A percentile compares a stretch with the other conserved stretches of the same genome.
Evolutionary conservation across 2,888 invertebrate species (phyloP).

Genomic region (Sthenelais limicola): DNA sequence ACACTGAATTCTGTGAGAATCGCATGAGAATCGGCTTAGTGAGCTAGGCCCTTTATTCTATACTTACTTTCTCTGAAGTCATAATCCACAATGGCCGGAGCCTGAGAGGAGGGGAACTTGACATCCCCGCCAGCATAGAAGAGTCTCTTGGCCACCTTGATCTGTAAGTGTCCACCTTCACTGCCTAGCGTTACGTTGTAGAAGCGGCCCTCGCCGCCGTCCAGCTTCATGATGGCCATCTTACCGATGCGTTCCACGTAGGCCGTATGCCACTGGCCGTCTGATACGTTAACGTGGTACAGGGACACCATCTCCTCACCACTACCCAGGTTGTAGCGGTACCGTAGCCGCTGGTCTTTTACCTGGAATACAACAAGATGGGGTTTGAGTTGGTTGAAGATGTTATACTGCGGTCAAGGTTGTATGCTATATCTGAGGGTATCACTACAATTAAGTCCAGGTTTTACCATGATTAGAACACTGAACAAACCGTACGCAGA

Average conservation of each 20-base stretch:
- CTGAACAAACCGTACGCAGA: no score
- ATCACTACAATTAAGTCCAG: no score
- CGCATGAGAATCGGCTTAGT: no score
- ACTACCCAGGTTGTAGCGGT: slow-evolving; percentile 94
- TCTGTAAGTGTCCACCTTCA: slow-evolving; percentile 46
- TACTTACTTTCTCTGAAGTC: slow-evolving; percentile 52
- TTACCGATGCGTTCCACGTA: slow-evolving; percentile 92
- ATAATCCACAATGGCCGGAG: slow-evolving; percentile 50
- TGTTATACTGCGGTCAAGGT: no score
- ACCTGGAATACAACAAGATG: slow-evolving; percentile 76
- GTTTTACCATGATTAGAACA: no score
- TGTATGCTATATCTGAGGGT: no score
- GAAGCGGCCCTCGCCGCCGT: slow-evolving; percentile 89
- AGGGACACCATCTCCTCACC: slow-evolving; percentile 91
- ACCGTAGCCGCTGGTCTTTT: slow-evolving; percentile 89
- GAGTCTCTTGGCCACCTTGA: slow-evolving; percentile 51
- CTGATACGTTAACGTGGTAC: slow-evolving; percentile 90
- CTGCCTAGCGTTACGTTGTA: slow-evolving; percentile 74
- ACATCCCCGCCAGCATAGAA: slow-evolving; percentile 54
- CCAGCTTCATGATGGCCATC: slow-evolving; percentile 91
- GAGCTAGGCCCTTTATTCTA: no score
- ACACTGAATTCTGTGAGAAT: no score
- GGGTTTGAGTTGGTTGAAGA: no score
- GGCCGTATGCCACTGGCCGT: slow-evolving; percentile 97
- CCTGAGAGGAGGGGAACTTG: slow-evolving; percentile 51